phyloP scores from a whole-genome alignment of 1,140 invertebrate genomes.

The Papilio aristodemus region DNA sequence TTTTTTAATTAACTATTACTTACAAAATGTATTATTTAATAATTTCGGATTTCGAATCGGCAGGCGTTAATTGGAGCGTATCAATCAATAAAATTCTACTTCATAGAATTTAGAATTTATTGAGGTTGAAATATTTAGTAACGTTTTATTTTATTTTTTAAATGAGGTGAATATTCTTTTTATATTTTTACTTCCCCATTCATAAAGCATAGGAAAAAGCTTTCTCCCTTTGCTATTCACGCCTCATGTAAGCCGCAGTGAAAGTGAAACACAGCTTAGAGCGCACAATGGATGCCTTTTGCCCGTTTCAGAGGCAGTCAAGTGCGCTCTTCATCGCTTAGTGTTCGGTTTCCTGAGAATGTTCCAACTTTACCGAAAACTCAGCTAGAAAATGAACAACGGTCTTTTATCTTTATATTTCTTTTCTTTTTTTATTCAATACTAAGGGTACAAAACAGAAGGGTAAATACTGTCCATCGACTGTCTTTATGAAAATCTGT shows the following conservation, averaged over 20 bases:
- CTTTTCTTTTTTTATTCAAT: not conserved
- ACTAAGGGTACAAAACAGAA: no score
- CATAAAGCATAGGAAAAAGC: not conserved
- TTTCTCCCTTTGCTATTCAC: not conserved
- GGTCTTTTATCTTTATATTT: not conserved
- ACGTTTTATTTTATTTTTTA: no score
- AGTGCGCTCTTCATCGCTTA: constrained; percentile 15
- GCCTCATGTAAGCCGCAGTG: constrained; percentile 8
- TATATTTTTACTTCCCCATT: not conserved
- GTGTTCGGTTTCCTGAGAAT: not conserved
- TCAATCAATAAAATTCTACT: no score
- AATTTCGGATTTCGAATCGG: no score
- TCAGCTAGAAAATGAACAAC: not conserved
- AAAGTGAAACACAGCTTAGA: constrained; percentile 18
- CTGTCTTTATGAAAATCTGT: not conserved
- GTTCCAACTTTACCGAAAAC: constrained; percentile 9
- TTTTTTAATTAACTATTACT: no score
- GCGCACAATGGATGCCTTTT: constrained; percentile 8
- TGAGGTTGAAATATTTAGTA: no score
- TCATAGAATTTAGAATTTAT: no score
- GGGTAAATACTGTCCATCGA: not conserved
- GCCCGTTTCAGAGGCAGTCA: constrained; percentile 10
- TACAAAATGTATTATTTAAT: no score
- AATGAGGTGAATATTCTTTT: not conserved
- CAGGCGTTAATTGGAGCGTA: no score